A percentile compares a stretch with the other conserved stretches of the same genome.
Conservation (phyloP, 2,888 invertebrate species). For the Idaea straminata region DNA sequence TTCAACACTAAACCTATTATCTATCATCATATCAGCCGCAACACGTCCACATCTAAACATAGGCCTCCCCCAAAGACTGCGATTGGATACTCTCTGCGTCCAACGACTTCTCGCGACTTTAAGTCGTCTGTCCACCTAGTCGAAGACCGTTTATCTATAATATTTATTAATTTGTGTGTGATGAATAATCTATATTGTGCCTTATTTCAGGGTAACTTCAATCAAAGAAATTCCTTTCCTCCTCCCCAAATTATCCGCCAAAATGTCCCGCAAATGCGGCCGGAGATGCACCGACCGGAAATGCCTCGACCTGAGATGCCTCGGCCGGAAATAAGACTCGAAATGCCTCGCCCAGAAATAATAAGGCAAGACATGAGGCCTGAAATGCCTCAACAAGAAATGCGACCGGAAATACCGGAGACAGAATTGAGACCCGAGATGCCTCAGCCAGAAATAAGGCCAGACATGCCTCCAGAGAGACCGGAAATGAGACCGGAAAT, state of each 20-base stretch:
- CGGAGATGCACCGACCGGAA: constrained; percentile 26
- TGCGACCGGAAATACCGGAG: constrained; percentile 23
- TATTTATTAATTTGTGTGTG: constrained; percentile 3
- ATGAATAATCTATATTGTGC: background rate
- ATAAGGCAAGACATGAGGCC: constrained; percentile 5
- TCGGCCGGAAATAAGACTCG: constrained; percentile 2
- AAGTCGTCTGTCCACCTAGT: no score
- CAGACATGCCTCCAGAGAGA: constrained; percentile 14
- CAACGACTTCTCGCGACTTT: no score
- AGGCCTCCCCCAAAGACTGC: no score
- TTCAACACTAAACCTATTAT: no score
- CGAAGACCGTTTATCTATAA: background rate
- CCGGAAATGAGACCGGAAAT: constrained; percentile 1
- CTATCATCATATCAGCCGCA: no score
- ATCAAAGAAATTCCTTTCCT: constrained; percentile 53
- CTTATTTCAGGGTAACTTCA: constrained; percentile 56
- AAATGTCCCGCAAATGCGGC: constrained; percentile 20
- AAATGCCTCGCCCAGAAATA: constrained; percentile 2
- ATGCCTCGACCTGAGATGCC: constrained; percentile 24
- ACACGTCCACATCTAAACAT: no score
- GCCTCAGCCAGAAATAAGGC: constrained; percentile 5
- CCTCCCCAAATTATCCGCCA: constrained; percentile 36
- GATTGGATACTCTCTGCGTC: no score
- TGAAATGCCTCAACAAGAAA: constrained; percentile 26
- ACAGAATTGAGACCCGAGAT: constrained; percentile 17